Percentiles rank a stretch among this genome's conserved stretches.
These are phyloP conservation scores for Eulacestoma nigropectus DNA, from an alignment of 2,113 vertebrate species.

Conservation along the genomic window DNA sequence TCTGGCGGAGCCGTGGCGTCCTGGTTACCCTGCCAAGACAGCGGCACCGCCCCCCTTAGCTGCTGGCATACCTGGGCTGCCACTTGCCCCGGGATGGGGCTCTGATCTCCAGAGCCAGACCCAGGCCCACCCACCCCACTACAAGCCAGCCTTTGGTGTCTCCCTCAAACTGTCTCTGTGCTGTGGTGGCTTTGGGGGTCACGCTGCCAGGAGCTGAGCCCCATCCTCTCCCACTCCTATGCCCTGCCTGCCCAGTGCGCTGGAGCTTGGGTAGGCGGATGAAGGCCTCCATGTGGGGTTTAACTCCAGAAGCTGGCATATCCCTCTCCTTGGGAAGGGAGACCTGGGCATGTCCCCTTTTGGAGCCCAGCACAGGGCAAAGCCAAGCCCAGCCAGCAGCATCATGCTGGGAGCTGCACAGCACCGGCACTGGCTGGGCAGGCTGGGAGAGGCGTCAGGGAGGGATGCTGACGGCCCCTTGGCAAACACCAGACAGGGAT, in stretches of 20 bases:
- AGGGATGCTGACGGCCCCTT: slow-evolving; percentile 35
- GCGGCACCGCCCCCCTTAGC: neutral
- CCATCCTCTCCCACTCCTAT: accelerated
- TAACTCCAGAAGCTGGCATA: neutral
- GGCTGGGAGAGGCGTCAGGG: neutral
- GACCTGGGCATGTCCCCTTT: neutral
- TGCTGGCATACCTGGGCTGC: accelerated
- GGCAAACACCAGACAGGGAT: slow-evolving; percentile 65
- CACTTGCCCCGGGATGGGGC: accelerated
- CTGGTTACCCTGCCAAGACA: slow-evolving; percentile 84
- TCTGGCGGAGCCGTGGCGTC: slow-evolving; percentile 89
- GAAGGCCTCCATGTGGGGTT: accelerated
- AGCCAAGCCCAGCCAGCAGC: neutral
- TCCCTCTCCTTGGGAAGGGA: neutral
- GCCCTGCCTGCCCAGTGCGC: accelerated
- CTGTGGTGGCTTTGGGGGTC: neutral
- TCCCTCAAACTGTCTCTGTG: neutral
- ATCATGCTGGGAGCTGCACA: neutral
- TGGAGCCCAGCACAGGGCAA: neutral
- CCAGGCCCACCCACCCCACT: neutral
- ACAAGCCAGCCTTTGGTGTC: neutral
- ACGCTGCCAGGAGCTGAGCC: accelerated
- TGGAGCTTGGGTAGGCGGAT: neutral
- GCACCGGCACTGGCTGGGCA: neutral
- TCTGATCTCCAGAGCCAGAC: neutral